These are phyloP conservation scores for Abrostola triplasia DNA, from an alignment of 2,888 invertebrate species.

Conservation along the genomic window DNA sequence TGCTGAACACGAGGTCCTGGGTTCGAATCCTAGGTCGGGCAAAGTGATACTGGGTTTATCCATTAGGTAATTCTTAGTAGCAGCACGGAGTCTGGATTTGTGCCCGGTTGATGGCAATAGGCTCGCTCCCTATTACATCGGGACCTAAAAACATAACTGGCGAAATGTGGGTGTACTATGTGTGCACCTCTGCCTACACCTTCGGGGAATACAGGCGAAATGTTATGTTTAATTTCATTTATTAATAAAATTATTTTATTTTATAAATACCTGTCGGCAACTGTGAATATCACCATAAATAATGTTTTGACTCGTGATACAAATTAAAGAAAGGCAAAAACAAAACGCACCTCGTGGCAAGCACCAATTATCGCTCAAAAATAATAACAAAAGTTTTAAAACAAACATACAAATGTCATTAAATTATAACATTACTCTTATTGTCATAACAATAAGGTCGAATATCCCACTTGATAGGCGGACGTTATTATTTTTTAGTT, in stretches of 20 bases:
- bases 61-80: no score
- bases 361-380: slow-evolving; percentile 58
- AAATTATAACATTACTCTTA: slow-evolving; percentile 17
- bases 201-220: no score
- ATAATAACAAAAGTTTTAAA: slow-evolving; percentile 29
- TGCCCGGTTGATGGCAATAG: no score
- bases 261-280: slow-evolving; percentile 15
- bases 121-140: no score
- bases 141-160: no score
- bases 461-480: not conserved
- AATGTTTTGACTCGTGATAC: slow-evolving; percentile 49
- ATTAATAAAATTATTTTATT: not conserved
- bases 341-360: slow-evolving; percentile 50
- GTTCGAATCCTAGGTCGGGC: no score
- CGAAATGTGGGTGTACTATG: no score
- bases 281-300: slow-evolving; percentile 23
- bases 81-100: no score
- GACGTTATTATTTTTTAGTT: slow-evolving; percentile 39
- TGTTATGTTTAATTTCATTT: no score
- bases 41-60: no score
- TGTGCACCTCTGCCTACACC: no score
- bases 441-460: not conserved
- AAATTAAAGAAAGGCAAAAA: slow-evolving; percentile 44
- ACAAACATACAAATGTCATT: slow-evolving; percentile 8
- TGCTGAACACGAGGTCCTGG: no score